These are phyloP conservation scores for Eilema sororculum DNA, from an alignment of 2,888 invertebrate genomes.

Conservation along the genomic window DNA sequence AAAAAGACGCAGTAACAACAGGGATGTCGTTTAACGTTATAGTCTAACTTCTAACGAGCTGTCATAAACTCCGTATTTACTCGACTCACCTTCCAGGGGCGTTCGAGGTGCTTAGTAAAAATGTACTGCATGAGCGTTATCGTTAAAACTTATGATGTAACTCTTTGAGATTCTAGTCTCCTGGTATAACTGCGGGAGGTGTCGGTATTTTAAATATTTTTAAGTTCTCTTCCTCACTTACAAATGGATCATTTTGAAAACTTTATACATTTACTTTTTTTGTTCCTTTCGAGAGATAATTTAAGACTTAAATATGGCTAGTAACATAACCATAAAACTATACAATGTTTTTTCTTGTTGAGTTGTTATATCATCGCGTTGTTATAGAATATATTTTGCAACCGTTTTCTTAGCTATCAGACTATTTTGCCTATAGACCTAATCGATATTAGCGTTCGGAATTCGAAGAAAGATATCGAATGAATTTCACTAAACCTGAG, in stretches of 20 bases:
- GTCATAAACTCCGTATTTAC: slow-evolving; percentile 83
- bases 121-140: slow-evolving; percentile 57
- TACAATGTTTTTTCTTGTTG: neutral
- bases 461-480: too few species aligned
- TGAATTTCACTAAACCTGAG: too few species aligned
- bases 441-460: too few species aligned
- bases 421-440: too few species aligned
- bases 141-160: slow-evolving; percentile 74
- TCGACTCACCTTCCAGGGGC: slow-evolving; percentile 65
- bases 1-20: slow-evolving; percentile 71
- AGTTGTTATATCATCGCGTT: too few species aligned
- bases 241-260: neutral
- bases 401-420: too few species aligned
- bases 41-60: slow-evolving; percentile 82
- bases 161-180: slow-evolving; percentile 57
- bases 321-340: neutral
- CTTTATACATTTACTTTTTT: neutral
- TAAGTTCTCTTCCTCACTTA: neutral
- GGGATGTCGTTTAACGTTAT: slow-evolving; percentile 77
- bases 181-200: slow-evolving; percentile 36
- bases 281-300: neutral
- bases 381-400: too few species aligned
- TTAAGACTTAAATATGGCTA: neutral
- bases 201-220: slow-evolving; percentile 22
- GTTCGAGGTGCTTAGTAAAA: slow-evolving; percentile 58